A percentile compares a stretch with the other conserved stretches of the same genome.
These are phyloP conservation scores for Polypterus bichir DNA, from an alignment of 2,113 vertebrate species.

Conservation along the genomic window DNA sequence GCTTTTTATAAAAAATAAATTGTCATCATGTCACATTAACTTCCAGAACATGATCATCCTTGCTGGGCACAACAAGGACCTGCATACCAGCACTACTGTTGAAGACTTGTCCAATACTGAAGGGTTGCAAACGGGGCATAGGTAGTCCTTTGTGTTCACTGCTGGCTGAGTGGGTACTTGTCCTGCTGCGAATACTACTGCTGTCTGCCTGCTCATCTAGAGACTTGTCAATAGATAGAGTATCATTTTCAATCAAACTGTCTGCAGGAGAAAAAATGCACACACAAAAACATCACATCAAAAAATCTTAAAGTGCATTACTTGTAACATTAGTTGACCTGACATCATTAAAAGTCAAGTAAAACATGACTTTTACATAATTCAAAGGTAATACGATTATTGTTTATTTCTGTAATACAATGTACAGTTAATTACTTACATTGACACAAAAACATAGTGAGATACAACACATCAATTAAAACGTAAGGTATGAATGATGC, in stretches of 20 bases:
- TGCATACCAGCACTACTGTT: constrained; percentile 68
- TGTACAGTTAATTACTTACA: no score
- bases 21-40: constrained; percentile 82
- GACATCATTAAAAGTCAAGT: no score
- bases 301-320: no score
- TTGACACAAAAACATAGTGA: no score
- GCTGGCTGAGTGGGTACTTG: constrained; percentile 59
- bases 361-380: no score
- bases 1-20: not conserved
- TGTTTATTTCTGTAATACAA: no score
- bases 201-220: constrained; percentile 75
- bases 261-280: constrained; percentile 42
- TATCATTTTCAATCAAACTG: constrained; percentile 89
- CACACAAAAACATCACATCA: not conserved
- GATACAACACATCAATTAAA: no score
- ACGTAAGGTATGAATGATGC: no score
- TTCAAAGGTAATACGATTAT: no score
- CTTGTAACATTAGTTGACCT: no score
- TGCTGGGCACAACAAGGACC: constrained; percentile 79
- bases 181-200: constrained; percentile 69
- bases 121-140: constrained; percentile 83
- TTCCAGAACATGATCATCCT: constrained; percentile 86
- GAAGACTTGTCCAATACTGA: constrained; percentile 80
- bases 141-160: constrained; percentile 68
- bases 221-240: constrained; percentile 74